Evolutionary conservation across 2,797 vertebrate genomes (phyloP), one percentile per base, ranked within the genome.

Genomic region (Coranthus polyacanthus): DNA sequence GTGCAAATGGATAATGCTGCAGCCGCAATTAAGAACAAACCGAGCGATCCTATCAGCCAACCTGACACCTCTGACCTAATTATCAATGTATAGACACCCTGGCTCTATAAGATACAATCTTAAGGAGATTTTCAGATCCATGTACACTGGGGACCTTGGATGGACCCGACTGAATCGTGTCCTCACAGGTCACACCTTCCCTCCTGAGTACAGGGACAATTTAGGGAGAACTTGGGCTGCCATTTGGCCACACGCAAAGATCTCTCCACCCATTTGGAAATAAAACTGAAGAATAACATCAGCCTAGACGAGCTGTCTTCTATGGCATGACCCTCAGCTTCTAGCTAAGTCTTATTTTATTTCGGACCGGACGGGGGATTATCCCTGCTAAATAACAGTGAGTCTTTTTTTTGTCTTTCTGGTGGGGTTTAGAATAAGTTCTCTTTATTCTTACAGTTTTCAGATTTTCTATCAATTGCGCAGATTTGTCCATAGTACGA

Each of bases 41-140:
- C 5, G 36, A 38, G 17, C 12, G 58, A 82, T 75, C 42, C 12
- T 68, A 75, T 77, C 69, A 20, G 36, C 18, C 37, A 68, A 84
- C 56, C 21, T 54, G 67, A 86, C 67, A 82, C 83, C 72, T 29
- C 37, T 75, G 77, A 74, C 83, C 79, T 43, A 32, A 52, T 68
- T 60, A 69, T 38, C 32, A 29, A n/a, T 3, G 16, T 20, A 54
- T 12, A 46, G n/a, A 50, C 53, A 65, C 43, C 52, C 43, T 13
- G 51, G 17, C 16, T 36, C 18, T 26, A 15, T 52, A 20, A 52
- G 64, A 69, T 77, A 66, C 50, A 21, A 73, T 66, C 66, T 61
- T n/a, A n/a, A n/a, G n/a, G n/a, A n/a, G n/a, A 26, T 46, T 39
- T 21, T 53, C 41, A 54, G 39, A 21, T 29, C 21, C 10, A 15